Conservation (phyloP, 2,888 invertebrate species). For the Diarsia rubi region DNA sequence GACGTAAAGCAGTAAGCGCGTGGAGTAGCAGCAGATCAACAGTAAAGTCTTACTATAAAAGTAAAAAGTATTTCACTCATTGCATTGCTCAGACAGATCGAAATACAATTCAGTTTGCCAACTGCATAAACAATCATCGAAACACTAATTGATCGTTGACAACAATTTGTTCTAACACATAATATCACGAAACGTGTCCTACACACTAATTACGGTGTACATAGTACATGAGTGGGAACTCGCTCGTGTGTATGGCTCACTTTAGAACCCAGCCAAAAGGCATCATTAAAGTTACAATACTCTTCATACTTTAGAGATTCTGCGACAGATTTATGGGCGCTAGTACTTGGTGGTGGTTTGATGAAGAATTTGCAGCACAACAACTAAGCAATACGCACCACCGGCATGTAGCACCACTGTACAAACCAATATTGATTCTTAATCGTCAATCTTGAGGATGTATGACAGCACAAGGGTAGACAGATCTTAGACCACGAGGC, state of each 20-base stretch:
- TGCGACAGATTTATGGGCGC: background rate
- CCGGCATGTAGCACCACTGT: background rate
- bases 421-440: background rate
- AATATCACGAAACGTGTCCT: constrained; percentile 40
- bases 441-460: background rate
- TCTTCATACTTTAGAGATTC: background rate
- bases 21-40: background rate
- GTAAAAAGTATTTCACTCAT: background rate
- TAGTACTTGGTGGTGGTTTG: background rate
- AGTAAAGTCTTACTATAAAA: background rate
- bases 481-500: background rate
- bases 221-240: constrained; percentile 1
- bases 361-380: background rate
- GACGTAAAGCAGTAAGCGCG: background rate
- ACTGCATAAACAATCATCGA: background rate
- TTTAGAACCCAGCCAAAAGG: background rate
- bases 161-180: constrained; percentile 30
- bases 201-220: constrained; percentile 42
- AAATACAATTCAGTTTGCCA: constrained; percentile 3
- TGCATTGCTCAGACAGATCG: background rate
- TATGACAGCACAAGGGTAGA: background rate
- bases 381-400: background rate
- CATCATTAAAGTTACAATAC: background rate
- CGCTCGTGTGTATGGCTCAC: background rate
- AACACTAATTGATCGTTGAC: constrained; percentile 3